phyloP scores from a whole-genome alignment of 2,113 vertebrate species.

The Coreoperca whiteheadi region DNA sequence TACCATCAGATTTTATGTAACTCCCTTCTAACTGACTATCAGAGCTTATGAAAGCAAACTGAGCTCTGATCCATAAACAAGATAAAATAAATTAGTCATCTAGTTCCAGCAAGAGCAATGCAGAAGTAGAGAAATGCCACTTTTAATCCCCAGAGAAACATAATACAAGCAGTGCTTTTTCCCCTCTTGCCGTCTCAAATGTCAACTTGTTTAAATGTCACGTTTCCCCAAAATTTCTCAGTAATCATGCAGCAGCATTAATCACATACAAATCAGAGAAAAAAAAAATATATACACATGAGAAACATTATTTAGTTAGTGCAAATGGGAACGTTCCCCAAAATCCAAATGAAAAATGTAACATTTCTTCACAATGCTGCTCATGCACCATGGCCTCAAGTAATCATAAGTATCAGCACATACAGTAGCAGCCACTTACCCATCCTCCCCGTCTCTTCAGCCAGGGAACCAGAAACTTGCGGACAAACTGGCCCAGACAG shows the following conservation, averaged over 20 bases:
- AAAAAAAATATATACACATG: neutral
- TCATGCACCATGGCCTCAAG: neutral
- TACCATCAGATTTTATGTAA: slow-evolving; percentile 3
- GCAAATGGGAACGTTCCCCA: neutral
- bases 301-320: neutral
- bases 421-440: slow-evolving; percentile 82
- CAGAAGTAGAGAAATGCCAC: neutral
- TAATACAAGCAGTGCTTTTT: neutral
- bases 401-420: neutral
- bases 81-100: neutral
- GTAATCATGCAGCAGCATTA: neutral
- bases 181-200: neutral
- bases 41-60: slow-evolving; percentile 14
- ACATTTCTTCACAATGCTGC: neutral
- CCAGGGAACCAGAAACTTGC: slow-evolving; percentile 91
- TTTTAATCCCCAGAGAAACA: neutral
- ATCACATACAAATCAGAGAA: neutral
- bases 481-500: slow-evolving; percentile 94
- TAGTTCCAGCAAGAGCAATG: neutral
- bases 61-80: slow-evolving; percentile 18
- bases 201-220: neutral
- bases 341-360: no score
- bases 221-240: neutral
- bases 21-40: neutral
- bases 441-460: slow-evolving; percentile 94